Evolutionary conservation across 2,888 invertebrate species (phyloP), one percentile per base, ranked within the genome.

Genomic region (Perithous albicinctus): DNA sequence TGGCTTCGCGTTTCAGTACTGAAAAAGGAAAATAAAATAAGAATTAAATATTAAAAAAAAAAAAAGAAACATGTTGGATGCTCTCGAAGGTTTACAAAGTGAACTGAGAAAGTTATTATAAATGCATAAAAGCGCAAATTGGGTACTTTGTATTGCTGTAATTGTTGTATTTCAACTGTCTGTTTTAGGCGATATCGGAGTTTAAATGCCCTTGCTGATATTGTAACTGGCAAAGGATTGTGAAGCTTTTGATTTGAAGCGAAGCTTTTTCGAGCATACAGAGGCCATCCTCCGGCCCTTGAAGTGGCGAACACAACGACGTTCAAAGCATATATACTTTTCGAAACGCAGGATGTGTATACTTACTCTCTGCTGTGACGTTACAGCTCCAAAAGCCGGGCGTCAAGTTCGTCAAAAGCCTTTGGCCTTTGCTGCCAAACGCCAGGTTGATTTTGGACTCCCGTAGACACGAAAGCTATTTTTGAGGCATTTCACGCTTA

Each of bases 391-490:
- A 67, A n/a, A 63, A 51, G 54, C 63, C 56, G 54, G 18, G 38
- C 8, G 15, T 59, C 32, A 76, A 76, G 59, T 76, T 76, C 38
- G 6, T 74, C 41, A 70, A 76, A n/a, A 64, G 70, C 76, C 56
- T 75, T 80, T 75, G 80, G 20, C 76, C 70, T 80, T 72, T 80
- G 80, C 76, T 51, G 29, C 35, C 59, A 59, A 59, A 23, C 66
- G 41, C n/a, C 70, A 66, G 29, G 59, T 48, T 51, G 72, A 76
- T 80, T 80, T 70, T 26, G n/a, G n/a, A n/a, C n/a, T n/a, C n/a
- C n/a, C n/a, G n/a, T n/a, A n/a, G n/a, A n/a, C n/a, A n/a, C n/a
- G n/a, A n/a, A n/a, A n/a, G n/a, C n/a, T n/a, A n/a, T n/a, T n/a
- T n/a, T n/a, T n/a, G n/a, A n/a, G n/a, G n/a, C n/a, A n/a, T n/a